phyloP scores from a whole-genome alignment of 2,888 invertebrate species.

The Agapostemon virescens region DNA sequence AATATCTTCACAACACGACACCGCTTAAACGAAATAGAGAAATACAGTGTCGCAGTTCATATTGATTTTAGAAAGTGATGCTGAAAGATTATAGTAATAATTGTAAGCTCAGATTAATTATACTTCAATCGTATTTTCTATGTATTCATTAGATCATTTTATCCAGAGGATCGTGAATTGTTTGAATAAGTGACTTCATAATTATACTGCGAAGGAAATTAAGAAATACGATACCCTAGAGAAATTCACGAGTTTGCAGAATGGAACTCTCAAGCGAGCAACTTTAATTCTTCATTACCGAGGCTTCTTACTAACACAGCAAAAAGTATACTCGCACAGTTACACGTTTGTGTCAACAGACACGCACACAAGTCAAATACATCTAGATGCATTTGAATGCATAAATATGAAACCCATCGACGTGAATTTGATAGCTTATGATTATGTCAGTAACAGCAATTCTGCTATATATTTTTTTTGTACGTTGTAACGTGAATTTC shows the following conservation, averaged over 20 bases:
- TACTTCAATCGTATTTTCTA: background rate
- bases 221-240: background rate
- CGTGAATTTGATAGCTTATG: background rate
- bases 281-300: slow-evolving; percentile 18
- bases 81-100: background rate
- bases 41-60: background rate
- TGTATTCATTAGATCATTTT: background rate
- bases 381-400: background rate
- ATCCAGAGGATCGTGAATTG: background rate
- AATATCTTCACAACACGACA: background rate
- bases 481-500: background rate
- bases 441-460: background rate
- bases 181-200: background rate
- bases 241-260: slow-evolving; percentile 14
- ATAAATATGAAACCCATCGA: background rate
- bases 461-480: background rate
- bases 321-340: slow-evolving; percentile 13
- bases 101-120: background rate
- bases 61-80: too few relatives aligned
- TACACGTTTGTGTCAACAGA: background rate
- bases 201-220: background rate
- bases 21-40: background rate
- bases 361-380: background rate
- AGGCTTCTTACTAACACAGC: background rate
- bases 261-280: slow-evolving; percentile 12